Base-by-base conservation (phyloP, 2,797 vertebrate genomes). In the Sebastes melanostomus region DNA sequence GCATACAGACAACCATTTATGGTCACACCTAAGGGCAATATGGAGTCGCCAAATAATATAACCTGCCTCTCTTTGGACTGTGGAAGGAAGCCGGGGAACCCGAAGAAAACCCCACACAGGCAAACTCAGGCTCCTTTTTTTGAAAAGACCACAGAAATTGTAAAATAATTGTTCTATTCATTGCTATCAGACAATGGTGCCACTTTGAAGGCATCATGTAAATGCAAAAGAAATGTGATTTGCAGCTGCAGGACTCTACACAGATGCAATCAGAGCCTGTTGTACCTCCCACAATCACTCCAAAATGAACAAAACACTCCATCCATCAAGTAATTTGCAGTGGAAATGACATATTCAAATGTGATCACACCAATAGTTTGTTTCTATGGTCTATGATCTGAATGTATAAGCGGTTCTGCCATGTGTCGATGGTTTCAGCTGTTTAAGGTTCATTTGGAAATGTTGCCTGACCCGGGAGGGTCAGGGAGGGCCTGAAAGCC, bases 191-290 rank as follows among this genome's bases (percentile, higher is more conserved):
- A 59, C 13, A 29, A 25, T 55, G 30, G 22, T 52, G 38, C 16
- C 5, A 66, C 54, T 24, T 30, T 34, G 13, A 61, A 10, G 13
- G 24, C 13, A 18, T 36, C 25, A 18, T 24, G 24, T 42, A 55
- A 9, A 54, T 30, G 22, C 18, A 66, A 81, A 61, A 13, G 6
- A 76, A 69, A 60, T 46, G 5, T 34, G 29, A 68, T 63, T 34
- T 72, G 58, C 72, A 75, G 54, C 80, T 76, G 80, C 56, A 65
- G 66, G 54, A 27, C 58, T 52, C 22, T 5, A 55, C 20, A 52
- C 27, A 52, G 59, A 69, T 13, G 54, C 68, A 68, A 82, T 79
- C 67, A 72, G 27, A 52, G 46, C 18, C 75, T 50, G 75, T 58
- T 77, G 65, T 66, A 29, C 22, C 29, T 32, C 42, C 36, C 13